These are phyloP conservation scores for Chironomus tentans DNA, from an alignment of 2,888 invertebrate genomes.

Conservation along the genomic window DNA sequence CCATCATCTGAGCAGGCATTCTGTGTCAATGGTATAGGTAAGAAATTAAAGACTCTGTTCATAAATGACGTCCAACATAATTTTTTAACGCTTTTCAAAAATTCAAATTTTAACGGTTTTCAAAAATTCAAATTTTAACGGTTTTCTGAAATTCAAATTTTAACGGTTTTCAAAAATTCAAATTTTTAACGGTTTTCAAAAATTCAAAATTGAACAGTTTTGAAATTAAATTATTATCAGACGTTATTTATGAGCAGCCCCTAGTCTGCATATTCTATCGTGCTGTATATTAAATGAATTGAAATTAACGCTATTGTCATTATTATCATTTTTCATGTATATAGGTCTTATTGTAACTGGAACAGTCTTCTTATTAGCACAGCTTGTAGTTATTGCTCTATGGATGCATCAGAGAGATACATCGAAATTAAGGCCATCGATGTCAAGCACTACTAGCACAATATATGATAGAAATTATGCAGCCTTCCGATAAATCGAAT, in stretches of 20 bases:
- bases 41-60: conserved; percentile 27
- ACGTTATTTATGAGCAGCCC: neutral
- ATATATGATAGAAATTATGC: conserved; percentile 18
- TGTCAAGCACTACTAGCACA: neutral
- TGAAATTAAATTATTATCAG: too few species aligned
- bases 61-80: too few species aligned
- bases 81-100: neutral
- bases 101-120: neutral
- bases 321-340: conserved; percentile 33
- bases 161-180: too few species aligned
- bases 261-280: neutral
- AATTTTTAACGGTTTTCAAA: too few species aligned
- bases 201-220: too few species aligned
- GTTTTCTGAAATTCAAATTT: neutral
- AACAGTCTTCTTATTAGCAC: conserved; percentile 75
- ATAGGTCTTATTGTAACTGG: conserved; percentile 76
- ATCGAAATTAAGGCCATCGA: neutral
- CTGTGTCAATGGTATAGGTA: conserved; percentile 43
- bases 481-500: neutral
- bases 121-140: neutral
- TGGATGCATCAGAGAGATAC: conserved; percentile 46
- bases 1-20: conserved; percentile 44
- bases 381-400: conserved; percentile 75
- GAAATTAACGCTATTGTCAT: neutral
- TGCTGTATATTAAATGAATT: neutral